phyloP scores from a whole-genome alignment of 2,113 vertebrate genomes.

The human (Homo sapiens) region DNA sequence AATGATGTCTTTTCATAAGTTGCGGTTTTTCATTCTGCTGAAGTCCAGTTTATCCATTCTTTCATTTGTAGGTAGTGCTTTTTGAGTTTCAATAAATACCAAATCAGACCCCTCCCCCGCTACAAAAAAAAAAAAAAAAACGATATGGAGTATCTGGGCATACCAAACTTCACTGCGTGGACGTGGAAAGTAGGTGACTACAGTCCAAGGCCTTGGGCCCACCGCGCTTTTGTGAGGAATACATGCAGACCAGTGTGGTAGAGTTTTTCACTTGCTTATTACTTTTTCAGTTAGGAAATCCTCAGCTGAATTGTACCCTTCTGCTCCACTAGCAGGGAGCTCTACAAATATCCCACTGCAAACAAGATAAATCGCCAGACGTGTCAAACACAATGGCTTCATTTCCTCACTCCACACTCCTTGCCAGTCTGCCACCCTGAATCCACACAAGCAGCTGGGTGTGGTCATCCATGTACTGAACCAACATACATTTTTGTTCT shows the following conservation, averaged over 20 bases:
- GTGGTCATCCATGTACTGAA: not conserved
- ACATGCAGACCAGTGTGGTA: not conserved
- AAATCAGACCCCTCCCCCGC: not conserved
- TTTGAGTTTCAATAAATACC: not conserved
- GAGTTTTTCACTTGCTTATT: not conserved
- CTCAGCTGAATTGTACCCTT: not conserved
- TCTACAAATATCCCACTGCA: not conserved
- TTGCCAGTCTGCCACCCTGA: not conserved
- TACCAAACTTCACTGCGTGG: too few species aligned
- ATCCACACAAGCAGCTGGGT: too few species aligned
- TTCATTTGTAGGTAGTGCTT: not conserved
- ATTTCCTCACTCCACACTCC: too few species aligned
- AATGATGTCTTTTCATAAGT: not conserved
- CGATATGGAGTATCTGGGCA: not conserved
- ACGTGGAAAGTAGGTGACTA: not conserved
- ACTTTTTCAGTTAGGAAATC: not conserved
- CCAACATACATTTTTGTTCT: not conserved
- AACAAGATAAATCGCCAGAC: not conserved
- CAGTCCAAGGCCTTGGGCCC: not conserved
- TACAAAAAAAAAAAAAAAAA: too few species aligned
- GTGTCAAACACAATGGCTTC: not conserved
- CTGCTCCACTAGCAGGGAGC: not conserved
- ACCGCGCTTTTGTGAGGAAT: not conserved
- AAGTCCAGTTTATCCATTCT: not conserved
- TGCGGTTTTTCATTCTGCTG: not conserved